Base-by-base conservation (phyloP, 1,140 invertebrate species). In the Macrotrachela quadricornifera region DNA sequence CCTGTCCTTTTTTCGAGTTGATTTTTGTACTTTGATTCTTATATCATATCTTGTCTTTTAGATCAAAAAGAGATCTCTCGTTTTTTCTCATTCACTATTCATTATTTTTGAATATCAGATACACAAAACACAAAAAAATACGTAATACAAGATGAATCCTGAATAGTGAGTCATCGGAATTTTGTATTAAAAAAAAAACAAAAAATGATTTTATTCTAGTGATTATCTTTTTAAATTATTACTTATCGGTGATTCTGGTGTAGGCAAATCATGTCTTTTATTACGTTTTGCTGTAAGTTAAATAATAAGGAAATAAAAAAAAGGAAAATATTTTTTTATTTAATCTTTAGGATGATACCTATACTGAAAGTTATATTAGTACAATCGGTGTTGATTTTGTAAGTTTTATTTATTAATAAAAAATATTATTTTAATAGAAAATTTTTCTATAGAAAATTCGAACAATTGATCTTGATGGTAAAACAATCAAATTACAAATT, bases 321-420 rank as follows among this genome's bases (percentile, higher is more conserved):
- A 15, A 45, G 8, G 8, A 8, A 30, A 4, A 8, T 21, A 41
- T 42, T 54, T 39, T 51, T 37, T n/a, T 47, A 6, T 16, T 37
- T 46, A 0, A 16, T 49, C 54, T 76, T 55, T 66, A 81, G 80
- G 87, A 99, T 78, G 92, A 99, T 70, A 97, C 92, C 58, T 99
- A 96, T 73, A 97, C 91, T 71, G 92, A 97, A 73, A 95, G 88
- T 70, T 99, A 97, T 74, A 99, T 99, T 71, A 96, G 90, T 73
- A 99, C 94, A 59, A 99, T 99, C 75, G 94, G 94, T 63, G 94
- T 99, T 59, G 92, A 99, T 73, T 97, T 97, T 76, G 83, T 85
- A 78, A 82, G 82, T 80, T 51, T 49, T 46, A 50, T 8, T 48
- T 52, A 43, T 36, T 48, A 42, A 11, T n/a, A 49, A 30, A 14